Base-by-base conservation (phyloP, 2,113 vertebrate species). In the Stercorarius parasiticus region DNA sequence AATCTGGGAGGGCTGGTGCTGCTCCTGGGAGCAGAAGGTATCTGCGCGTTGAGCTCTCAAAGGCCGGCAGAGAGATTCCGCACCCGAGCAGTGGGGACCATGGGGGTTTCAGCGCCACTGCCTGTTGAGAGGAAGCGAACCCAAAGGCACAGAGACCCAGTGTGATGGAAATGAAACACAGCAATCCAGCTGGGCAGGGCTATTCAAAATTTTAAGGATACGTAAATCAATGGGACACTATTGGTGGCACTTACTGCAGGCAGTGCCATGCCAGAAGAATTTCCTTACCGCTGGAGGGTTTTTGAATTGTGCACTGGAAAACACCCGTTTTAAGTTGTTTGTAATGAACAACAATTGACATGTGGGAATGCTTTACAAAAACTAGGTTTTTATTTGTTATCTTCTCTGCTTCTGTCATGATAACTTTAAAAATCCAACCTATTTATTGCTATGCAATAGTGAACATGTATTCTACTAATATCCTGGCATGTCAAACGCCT, bases 111-210 rank as follows among this genome's bases (percentile, higher is more conserved):
- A 62, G 15, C 15, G 52, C 9, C 1, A 3, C 34, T 62, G 43
- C 1, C 0, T 4, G n/a, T 4, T 11, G 56, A 64, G 43, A 71
- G 26, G n/a, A 53, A 32, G 40, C 1, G 1, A 88, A 59, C 29
- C 10, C 78, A 74, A 66, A 65, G 38, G 42, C 32, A 53, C 30
- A 55, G 50, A 62, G n/a, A 26, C n/a, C 32, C 78, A 15, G 29
- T 7, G 15, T 2, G 85, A 36, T 20, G 43, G 58, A 47, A 92
- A 76, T 20, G 1, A 27, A 93, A 25, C 84, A 72, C 11, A 84
- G 29, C 19, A 47, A 84, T 52, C 49, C 67, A 49, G 21, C 40
- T 56, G 67, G 52, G 45, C 40, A 56, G 76, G 43, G 32, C 49
- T 77, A 36, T 7, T 25, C 56, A 15, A 10, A 50, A 32, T 30